Evolutionary conservation across 2,888 invertebrate species (phyloP), one percentile per base, ranked within the genome.

Genomic region (Caenorhabditis sp.): DNA sequence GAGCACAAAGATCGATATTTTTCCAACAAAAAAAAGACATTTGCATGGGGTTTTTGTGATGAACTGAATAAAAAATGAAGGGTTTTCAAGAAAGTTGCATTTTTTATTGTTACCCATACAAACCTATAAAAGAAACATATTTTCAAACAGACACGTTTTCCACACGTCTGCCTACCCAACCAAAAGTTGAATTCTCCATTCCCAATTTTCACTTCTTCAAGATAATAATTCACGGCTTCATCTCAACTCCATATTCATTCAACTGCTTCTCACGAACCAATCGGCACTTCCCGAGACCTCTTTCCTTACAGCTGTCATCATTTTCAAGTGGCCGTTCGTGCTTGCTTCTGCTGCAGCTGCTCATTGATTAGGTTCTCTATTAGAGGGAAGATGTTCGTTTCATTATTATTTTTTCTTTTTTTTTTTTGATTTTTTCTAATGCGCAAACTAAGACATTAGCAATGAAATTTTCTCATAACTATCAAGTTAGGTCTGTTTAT

Each of bases 241-340:
- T 32, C 5, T 37, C 58, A 65, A 67, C 50, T 74, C 40, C 40
- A 67, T 60, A 58, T 40, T 4, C 26, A 20, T 20, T 3, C 47
- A 20, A n/a, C 5, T 5, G 47, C 18, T 37, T 64, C 71, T 15
- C 70, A 55, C 53, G 35, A 18, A 40, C 32, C 32, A 32, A 32
- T 9, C 32, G 32, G 32, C 71, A 70, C 69, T 60, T 37, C 60
- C 26, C 35, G 2, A 18, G 13, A 6, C 51, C 18, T 11, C 15
- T 11, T 61, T 67, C 18, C 9, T 37, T 37, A 50, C 74, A 74
- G 58, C 74, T 74, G 74, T 56, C 40, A 13, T 51, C 44, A 50
- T 74, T 74, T 74, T 74, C 65, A 74, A 74, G 74, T 74, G 35
- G 40, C 51, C 50, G 47, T 67, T 58, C 13, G 35, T n/a, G 61